phyloP scores from a whole-genome alignment of 2,797 vertebrate genomes.

The Psittacula derbiana region DNA sequence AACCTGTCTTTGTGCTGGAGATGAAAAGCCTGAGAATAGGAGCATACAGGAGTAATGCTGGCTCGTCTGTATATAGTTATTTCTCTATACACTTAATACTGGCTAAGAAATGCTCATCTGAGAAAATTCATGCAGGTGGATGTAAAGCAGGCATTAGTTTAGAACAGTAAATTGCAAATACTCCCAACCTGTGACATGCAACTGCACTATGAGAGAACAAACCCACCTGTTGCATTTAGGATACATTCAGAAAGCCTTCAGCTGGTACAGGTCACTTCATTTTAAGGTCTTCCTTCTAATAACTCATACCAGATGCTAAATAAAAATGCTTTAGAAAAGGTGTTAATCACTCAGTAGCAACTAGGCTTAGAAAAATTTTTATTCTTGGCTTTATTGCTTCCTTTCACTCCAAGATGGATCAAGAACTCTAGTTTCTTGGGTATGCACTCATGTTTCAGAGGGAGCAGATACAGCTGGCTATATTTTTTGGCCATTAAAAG shows the following conservation, averaged over 20 bases:
- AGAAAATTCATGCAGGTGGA: not conserved
- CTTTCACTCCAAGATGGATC: not conserved
- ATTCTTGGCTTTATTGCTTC: not conserved
- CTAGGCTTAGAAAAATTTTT: not conserved
- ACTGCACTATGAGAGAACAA: not conserved
- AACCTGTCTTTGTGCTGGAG: not conserved
- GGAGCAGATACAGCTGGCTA: not conserved
- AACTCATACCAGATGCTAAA: not conserved
- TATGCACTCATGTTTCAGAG: not conserved
- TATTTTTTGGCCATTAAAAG: not conserved
- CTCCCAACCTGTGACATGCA: not conserved
- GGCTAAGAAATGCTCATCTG: not conserved
- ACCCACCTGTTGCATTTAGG: not conserved
- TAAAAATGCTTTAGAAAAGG: not conserved
- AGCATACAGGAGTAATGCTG: not conserved
- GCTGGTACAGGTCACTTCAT: not conserved
- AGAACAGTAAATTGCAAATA: not conserved
- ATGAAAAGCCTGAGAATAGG: not conserved
- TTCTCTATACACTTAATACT: not conserved
- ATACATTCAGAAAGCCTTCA: not conserved
- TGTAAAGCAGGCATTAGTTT: not conserved
- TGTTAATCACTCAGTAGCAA: not conserved
- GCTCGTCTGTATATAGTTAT: not conserved
- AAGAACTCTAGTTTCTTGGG: not conserved
- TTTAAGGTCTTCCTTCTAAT: not conserved